Percentiles rank a stretch among this genome's conserved stretches.
phyloP scores from a whole-genome alignment of 2,888 invertebrate species.

The Tanytarsus gracilentus region DNA sequence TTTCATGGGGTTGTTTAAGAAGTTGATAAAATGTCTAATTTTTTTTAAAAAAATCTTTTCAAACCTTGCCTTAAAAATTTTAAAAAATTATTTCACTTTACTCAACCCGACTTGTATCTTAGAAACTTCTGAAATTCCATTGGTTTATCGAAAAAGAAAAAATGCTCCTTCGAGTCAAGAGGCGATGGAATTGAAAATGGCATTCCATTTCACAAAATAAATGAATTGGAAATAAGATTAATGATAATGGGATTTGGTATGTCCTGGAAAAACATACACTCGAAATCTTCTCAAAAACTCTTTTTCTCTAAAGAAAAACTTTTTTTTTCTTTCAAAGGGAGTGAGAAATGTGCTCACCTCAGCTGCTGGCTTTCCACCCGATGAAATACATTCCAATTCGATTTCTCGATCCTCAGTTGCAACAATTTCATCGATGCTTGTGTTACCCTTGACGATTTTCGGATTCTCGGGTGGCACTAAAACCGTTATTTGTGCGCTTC shows the following conservation, averaged over 20 bases:
- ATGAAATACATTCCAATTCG: slow-evolving; percentile 82
- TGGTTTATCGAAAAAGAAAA: not conserved
- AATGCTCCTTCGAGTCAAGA: too few species aligned
- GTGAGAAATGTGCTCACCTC: slow-evolving; percentile 53
- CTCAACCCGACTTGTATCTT: too few species aligned
- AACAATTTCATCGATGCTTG: slow-evolving; percentile 54
- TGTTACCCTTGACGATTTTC: slow-evolving; percentile 66
- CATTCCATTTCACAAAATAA: slow-evolving; percentile 28
- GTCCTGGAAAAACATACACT: not conserved
- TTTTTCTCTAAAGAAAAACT: too few species aligned
- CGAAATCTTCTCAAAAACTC: too few species aligned
- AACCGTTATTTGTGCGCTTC: slow-evolving; percentile 75
- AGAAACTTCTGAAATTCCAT: too few species aligned
- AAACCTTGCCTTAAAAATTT: too few species aligned
- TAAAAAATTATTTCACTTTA: too few species aligned
- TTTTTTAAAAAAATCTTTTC: too few species aligned
- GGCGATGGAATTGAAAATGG: slow-evolving; percentile 12
- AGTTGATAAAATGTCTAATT: too few species aligned
- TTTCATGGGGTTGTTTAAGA: too few species aligned
- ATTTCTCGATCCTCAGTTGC: slow-evolving; percentile 84
- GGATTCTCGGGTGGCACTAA: slow-evolving; percentile 87
- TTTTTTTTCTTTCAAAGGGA: not conserved
- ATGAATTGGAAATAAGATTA: slow-evolving; percentile 29
- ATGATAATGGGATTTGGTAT: slow-evolving; percentile 21
- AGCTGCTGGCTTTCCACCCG: slow-evolving; percentile 88